These are phyloP conservation scores for Picathartes gymnocephalus DNA, from an alignment of 2,113 vertebrate species.

Conservation along the genomic window DNA sequence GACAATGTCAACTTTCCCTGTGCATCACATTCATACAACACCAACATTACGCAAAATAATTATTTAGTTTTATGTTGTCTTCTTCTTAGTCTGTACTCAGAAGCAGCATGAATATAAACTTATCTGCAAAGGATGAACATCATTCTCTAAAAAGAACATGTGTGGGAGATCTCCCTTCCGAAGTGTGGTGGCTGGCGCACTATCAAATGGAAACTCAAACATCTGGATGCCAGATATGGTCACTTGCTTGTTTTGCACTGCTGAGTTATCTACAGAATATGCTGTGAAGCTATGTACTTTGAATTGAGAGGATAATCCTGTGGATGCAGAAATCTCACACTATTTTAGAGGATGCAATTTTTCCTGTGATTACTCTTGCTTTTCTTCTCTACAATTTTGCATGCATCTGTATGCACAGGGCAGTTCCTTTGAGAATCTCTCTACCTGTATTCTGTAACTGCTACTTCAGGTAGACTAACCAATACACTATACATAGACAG, in stretches of 20 bases:
- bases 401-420: background rate
- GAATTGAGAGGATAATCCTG: background rate
- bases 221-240: constrained; percentile 49
- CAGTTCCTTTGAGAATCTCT: background rate
- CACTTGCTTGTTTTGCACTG: background rate
- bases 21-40: background rate
- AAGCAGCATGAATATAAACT: background rate
- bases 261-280: background rate
- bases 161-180: constrained; percentile 13
- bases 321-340: background rate
- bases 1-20: background rate
- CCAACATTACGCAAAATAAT: background rate
- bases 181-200: constrained; percentile 1
- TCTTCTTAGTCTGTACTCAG: background rate
- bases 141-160: background rate
- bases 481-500: background rate
- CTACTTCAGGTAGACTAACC: background rate
- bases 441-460: background rate
- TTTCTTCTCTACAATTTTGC: background rate
- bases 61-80: background rate
- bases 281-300: background rate
- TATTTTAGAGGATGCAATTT: background rate
- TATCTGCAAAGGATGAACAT: background rate
- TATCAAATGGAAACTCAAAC: constrained; percentile 42
- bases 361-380: background rate